phyloP scores from a whole-genome alignment of 64 coral and sea anemone species.

The Montipora sp. region DNA sequence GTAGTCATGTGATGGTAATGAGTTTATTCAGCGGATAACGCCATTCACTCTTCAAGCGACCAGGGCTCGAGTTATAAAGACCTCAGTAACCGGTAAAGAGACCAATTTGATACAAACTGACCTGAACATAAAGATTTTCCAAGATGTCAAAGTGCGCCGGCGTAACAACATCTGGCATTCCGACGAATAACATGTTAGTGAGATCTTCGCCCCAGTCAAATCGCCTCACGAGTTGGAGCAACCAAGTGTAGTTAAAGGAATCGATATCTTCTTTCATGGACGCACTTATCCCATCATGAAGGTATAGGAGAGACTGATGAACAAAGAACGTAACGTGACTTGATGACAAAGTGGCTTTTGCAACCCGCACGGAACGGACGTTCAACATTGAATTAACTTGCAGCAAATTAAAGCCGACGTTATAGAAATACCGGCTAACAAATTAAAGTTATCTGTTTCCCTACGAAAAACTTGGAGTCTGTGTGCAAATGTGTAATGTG shows the following conservation, averaged over 20 bases:
- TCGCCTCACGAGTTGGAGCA: conserved; percentile 74
- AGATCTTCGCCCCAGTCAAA: conserved; percentile 86
- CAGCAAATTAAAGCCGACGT: no score
- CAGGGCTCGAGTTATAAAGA: background rate
- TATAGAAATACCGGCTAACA: no score
- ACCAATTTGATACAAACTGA: background rate
- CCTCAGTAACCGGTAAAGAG: background rate
- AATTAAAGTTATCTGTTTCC: no score
- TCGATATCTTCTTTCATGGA: conserved; percentile 78
- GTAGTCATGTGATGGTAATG: no score
- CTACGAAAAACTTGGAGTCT: no score
- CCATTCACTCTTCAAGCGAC: no score
- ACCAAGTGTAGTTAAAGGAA: conserved; percentile 85
- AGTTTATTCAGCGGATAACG: no score
- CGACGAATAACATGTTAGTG: conserved; percentile 87
- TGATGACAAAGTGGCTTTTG: no score
- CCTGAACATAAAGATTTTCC: conserved; percentile 98
- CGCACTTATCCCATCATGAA: conserved; percentile 71
- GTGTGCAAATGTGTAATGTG: background rate
- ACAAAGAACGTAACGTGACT: background rate
- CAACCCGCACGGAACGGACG: no score
- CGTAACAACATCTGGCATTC: conserved; percentile 94
- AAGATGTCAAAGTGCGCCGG: conserved; percentile 90
- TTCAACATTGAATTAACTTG: no score
- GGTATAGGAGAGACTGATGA: conserved; percentile 67